Percentiles rank a stretch among this genome's conserved stretches.
Evolutionary conservation across 2,888 invertebrate species (phyloP).

Genomic region (Watsonalla cultraria): DNA sequence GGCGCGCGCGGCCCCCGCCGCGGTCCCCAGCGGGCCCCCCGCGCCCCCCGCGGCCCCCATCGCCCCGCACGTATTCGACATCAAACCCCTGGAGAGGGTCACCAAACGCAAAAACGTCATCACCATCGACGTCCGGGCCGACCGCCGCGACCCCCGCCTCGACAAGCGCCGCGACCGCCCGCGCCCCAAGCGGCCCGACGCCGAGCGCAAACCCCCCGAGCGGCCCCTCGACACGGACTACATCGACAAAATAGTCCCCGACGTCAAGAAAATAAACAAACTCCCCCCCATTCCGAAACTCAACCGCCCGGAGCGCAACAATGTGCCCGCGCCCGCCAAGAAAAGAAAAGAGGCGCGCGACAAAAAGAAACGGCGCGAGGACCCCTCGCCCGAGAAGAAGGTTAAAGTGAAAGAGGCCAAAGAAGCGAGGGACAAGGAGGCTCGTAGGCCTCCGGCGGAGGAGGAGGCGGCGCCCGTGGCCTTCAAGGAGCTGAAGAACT

Average conservation of each 20-base stretch:
- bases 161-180: conserved; percentile 12
- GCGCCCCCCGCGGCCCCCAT: conserved; percentile 33
- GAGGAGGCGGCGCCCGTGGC: conserved; percentile 33
- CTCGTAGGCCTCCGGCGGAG: conserved; percentile 21
- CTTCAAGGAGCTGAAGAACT: conserved; percentile 79
- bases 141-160: conserved; percentile 26
- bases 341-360: conserved; percentile 33
- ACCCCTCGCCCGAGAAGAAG: conserved; percentile 45
- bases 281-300: conserved; percentile 69
- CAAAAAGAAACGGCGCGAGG: conserved; percentile 29
- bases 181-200: conserved; percentile 7
- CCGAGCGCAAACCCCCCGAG: conserved; percentile 9
- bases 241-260: conserved; percentile 40
- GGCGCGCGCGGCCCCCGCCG: conserved; percentile 20
- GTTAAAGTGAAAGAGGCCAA: conserved; percentile 13
- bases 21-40: conserved; percentile 13
- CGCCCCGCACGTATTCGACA: conserved; percentile 67
- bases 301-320: conserved; percentile 26
- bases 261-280: conserved; percentile 50
- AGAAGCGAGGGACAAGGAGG: conserved; percentile 21
- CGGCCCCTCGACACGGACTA: conserved; percentile 20
- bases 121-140: conserved; percentile 63
- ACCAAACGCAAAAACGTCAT: conserved; percentile 67
- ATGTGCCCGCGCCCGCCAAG: conserved; percentile 21
- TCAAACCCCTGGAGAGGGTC: conserved; percentile 64